Evolutionary conservation across 2,888 invertebrate genomes (phyloP).

Genomic region (Protula sp.): DNA sequence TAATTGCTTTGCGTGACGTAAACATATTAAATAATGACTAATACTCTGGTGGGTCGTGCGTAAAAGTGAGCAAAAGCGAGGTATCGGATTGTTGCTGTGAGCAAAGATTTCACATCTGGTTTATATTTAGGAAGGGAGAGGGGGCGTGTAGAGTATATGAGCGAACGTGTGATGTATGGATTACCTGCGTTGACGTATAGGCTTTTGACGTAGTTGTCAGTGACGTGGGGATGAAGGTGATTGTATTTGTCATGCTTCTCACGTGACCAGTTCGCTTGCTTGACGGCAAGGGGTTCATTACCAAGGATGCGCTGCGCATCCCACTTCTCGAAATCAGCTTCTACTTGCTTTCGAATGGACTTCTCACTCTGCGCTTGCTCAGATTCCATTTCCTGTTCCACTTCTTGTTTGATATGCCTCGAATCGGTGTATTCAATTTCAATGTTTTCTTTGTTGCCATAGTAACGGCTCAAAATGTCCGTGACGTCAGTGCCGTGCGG

Average conservation of each 20-base stretch:
- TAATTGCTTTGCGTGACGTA: too few species aligned
- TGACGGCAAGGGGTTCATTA: neutral
- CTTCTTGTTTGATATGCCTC: neutral
- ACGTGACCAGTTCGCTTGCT: neutral
- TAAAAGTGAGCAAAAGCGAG: too few species aligned
- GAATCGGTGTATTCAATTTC: neutral
- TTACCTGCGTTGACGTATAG: constrained; percentile 9
- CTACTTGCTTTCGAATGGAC: constrained; percentile 11
- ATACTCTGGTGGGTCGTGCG: too few species aligned
- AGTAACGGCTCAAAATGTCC: constrained; percentile 13
- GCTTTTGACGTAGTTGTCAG: constrained; percentile 3
- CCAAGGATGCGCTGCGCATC: constrained; percentile 1
- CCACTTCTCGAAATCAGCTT: constrained; percentile 12
- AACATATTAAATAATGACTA: too few species aligned
- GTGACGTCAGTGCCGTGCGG: constrained; percentile 21
- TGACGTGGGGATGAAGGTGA: constrained; percentile 4
- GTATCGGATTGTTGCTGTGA: too few species aligned
- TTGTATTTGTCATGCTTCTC: constrained; percentile 1
- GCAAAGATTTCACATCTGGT: too few species aligned
- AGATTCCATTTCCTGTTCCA: constrained; percentile 1
- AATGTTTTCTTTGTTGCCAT: neutral
- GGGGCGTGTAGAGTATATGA: too few species aligned
- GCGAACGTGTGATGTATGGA: too few species aligned
- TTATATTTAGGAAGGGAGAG: too few species aligned
- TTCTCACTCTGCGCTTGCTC: neutral